Percentiles rank a stretch among this genome's conserved stretches.
Evolutionary conservation across 2,797 vertebrate species (phyloP).

Genomic region (Acrossocheilus fasciatus): DNA sequence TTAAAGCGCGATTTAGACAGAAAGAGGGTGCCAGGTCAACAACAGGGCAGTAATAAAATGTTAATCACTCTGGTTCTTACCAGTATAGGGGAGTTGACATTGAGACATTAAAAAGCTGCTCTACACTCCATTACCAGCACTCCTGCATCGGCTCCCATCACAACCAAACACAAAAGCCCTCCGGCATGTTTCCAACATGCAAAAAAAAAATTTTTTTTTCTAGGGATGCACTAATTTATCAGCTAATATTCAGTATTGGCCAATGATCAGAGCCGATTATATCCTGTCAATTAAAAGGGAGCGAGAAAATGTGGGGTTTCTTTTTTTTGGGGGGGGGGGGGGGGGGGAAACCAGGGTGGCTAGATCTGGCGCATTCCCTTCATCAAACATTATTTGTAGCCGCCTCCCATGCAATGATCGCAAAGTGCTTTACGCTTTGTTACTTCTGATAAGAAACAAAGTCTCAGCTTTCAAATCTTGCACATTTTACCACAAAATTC

Average conservation of each 20-base stretch:
- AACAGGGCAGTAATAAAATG: constrained; percentile 66
- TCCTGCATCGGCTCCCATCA: neutral
- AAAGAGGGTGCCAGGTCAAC: constrained; percentile 54
- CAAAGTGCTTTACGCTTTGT: too few species aligned
- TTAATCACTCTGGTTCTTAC: constrained; percentile 68
- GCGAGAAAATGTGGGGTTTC: neutral
- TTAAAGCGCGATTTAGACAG: constrained; percentile 30
- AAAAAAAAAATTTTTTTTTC: neutral
- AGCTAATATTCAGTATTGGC: neutral
- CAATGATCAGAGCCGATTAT: neutral
- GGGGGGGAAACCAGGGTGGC: neutral
- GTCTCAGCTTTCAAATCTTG: too few species aligned
- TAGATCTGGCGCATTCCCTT: neutral
- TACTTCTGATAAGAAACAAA: too few species aligned
- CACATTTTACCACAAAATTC: too few species aligned
- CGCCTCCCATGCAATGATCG: too few species aligned
- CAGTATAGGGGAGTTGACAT: constrained; percentile 35
- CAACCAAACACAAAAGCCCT: neutral
- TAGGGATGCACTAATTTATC: too few species aligned
- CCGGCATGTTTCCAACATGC: neutral
- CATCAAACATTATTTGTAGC: neutral
- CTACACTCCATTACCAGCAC: constrained; percentile 17
- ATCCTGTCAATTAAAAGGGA: neutral
- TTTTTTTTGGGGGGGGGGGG: too few species aligned
- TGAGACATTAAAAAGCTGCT: constrained; percentile 37